phyloP scores from a whole-genome alignment of 2,888 invertebrate genomes.

The Drosophila eohydei region DNA sequence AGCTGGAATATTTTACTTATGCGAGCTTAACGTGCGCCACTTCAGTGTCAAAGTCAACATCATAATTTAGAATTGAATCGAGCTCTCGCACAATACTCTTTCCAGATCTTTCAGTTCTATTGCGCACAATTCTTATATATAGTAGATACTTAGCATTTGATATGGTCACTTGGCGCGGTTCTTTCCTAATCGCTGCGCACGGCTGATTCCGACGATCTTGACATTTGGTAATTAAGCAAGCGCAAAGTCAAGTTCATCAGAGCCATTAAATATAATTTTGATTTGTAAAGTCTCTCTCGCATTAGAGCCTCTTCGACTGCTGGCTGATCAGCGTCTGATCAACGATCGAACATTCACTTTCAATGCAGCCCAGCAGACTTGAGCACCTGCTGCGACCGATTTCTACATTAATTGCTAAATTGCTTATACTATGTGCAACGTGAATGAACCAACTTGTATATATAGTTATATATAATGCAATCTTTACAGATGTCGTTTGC shows the following conservation, averaged over 20 bases:
- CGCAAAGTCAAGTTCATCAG: constrained; percentile 68
- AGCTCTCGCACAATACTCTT: not conserved
- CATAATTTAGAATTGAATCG: not conserved
- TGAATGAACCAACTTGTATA: constrained; percentile 18
- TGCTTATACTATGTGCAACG: constrained; percentile 22
- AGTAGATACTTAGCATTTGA: constrained; percentile 10
- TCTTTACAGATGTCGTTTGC: constrained; percentile 52
- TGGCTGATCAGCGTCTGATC: constrained; percentile 1
- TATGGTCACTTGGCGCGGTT: constrained; percentile 53
- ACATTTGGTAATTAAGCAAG: constrained; percentile 54
- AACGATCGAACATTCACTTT: constrained; percentile 5
- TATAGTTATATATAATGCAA: constrained; percentile 23
- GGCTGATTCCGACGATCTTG: constrained; percentile 65
- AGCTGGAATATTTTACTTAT: not conserved
- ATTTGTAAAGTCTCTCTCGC: constrained; percentile 28
- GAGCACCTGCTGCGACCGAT: constrained; percentile 17
- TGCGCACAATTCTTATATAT: not conserved
- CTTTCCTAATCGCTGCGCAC: constrained; percentile 64
- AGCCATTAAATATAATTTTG: constrained; percentile 59
- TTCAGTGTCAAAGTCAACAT: not conserved
- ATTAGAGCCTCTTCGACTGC: constrained; percentile 34
- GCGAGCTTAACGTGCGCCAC: not conserved
- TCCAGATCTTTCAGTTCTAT: not conserved
- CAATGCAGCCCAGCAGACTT: constrained; percentile 10
- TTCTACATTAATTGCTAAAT: constrained; percentile 30